phyloP scores from a whole-genome alignment of 2,113 vertebrate species.

The Ia io region DNA sequence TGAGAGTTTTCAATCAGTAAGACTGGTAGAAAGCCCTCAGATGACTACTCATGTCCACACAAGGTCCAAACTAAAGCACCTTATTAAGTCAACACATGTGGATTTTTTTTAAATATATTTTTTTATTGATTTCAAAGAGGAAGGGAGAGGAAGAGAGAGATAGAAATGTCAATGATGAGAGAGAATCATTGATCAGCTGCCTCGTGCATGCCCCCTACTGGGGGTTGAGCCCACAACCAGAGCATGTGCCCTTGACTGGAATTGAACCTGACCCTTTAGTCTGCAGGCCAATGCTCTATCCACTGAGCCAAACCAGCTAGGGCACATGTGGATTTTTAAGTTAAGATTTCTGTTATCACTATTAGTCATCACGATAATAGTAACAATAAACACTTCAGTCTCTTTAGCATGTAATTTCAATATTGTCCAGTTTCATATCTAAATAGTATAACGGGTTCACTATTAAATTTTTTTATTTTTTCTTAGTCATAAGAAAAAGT shows the following conservation, averaged over 20 bases:
- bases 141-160: too few species aligned
- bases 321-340: background rate
- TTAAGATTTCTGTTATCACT: background rate
- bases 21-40: background rate
- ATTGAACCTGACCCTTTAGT: too few species aligned
- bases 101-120: too few species aligned
- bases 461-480: background rate
- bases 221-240: too few species aligned
- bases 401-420: background rate
- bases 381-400: background rate
- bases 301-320: too few species aligned
- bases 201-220: too few species aligned
- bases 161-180: too few species aligned
- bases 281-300: too few species aligned
- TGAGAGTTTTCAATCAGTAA: background rate
- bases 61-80: background rate
- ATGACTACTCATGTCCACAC: background rate
- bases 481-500: background rate
- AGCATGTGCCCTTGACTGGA: too few species aligned
- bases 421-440: background rate
- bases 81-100: background rate
- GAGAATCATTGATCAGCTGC: too few species aligned
- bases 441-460: background rate
- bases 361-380: background rate
- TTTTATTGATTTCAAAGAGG: too few species aligned